A percentile compares a stretch with the other conserved stretches of the same genome.
Evolutionary conservation across 2,888 invertebrate genomes (phyloP).

Genomic region (Scrobipalpa atriplicella): DNA sequence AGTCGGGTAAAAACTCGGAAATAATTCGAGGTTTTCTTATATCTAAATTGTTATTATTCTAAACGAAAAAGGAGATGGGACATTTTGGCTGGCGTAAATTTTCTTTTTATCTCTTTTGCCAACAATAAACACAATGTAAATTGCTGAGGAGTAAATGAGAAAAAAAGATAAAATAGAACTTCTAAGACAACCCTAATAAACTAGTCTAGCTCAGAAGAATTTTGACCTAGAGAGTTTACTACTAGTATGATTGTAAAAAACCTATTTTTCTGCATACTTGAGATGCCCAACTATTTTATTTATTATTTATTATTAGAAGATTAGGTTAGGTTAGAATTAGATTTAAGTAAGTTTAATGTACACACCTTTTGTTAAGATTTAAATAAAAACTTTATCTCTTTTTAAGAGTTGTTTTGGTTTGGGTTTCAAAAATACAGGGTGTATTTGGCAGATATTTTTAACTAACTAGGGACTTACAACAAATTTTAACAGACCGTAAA

Average conservation of each 20-base stretch:
- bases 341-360: too few species aligned
- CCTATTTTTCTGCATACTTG: background rate
- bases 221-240: conserved; percentile 12
- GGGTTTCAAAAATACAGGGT: too few species aligned
- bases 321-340: too few species aligned
- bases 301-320: too few species aligned
- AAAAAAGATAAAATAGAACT: background rate
- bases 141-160: background rate
- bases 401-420: too few species aligned
- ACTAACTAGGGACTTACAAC: too few species aligned
- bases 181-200: conserved; percentile 4
- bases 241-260: background rate
- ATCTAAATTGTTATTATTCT: conserved; percentile 4
- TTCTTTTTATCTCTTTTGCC: background rate
- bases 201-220: background rate
- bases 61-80: conserved; percentile 9
- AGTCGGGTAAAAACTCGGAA: conserved; percentile 20
- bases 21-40: conserved; percentile 17
- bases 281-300: background rate
- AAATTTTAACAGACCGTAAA: too few species aligned
- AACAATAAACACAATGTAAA: background rate
- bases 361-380: too few species aligned
- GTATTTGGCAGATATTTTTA: too few species aligned
- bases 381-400: too few species aligned
- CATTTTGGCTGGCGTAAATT: background rate